Evolutionary conservation across 2,888 invertebrate species (phyloP).

Genomic region (Liopterus haemorrhoidalis): DNA sequence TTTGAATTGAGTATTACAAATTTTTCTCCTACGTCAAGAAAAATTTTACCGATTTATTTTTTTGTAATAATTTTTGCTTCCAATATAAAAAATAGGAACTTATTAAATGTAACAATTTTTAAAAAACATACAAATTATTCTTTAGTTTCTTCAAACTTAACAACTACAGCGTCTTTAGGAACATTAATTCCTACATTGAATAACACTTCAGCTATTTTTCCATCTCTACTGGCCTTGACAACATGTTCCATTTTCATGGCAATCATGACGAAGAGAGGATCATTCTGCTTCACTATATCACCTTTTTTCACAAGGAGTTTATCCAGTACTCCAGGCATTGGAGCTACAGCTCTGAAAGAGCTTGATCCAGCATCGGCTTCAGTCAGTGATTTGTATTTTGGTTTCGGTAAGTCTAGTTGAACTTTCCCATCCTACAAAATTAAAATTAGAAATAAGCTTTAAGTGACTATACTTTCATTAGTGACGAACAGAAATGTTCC

Average conservation of each 20-base stretch:
- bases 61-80: too few relatives aligned
- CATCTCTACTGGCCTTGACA: conserved; percentile 76
- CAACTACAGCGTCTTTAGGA: conserved; percentile 63
- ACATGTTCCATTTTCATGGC: conserved; percentile 99
- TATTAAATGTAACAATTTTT: neutral
- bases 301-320: conserved; percentile 79
- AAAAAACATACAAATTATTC: neutral
- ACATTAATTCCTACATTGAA: conserved; percentile 77
- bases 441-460: too few relatives aligned
- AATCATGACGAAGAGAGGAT: conserved; percentile 87
- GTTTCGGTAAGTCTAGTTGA: conserved; percentile 55
- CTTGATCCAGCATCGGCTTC: conserved; percentile 39
- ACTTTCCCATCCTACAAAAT: conserved; percentile 61
- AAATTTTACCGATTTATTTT: too few relatives aligned
- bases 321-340: conserved; percentile 95
- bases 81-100: neutral
- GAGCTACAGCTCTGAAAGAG: conserved; percentile 67
- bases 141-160: conserved; percentile 49
- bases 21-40: conserved; percentile 2
- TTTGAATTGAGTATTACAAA: neutral
- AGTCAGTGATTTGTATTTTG: conserved; percentile 51
- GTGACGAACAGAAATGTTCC: too few relatives aligned
- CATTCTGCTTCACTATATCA: conserved; percentile 77
- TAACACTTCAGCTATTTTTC: conserved; percentile 64
- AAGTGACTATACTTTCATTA: too few relatives aligned